These are phyloP conservation scores for Pachycephus smyrnensis DNA, from an alignment of 2,888 invertebrate species.

Conservation along the genomic window DNA sequence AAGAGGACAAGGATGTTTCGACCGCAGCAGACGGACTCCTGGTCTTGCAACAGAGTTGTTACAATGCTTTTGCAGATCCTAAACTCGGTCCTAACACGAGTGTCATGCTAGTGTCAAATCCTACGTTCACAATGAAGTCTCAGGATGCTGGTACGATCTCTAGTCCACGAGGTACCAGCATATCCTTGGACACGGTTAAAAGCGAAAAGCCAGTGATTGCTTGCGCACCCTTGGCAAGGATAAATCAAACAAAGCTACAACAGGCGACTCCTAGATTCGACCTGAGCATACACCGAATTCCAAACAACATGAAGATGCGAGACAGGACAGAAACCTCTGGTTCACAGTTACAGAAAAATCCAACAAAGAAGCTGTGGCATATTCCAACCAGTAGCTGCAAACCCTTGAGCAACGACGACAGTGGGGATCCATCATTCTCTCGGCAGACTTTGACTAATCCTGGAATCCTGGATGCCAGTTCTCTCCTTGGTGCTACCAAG, in stretches of 20 bases:
- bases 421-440: not conserved
- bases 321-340: not conserved
- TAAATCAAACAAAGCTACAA: not conserved
- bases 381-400: not conserved
- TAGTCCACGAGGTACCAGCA: not conserved
- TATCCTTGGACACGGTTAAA: not conserved
- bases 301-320: not conserved
- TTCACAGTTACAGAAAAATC: not conserved
- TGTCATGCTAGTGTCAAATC: conserved; percentile 16
- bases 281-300: not conserved
- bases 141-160: not conserved
- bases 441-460: not conserved
- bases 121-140: not conserved
- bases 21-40: conserved; percentile 38
- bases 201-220: not conserved
- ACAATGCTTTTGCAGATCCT: conserved; percentile 33
- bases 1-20: conserved; percentile 36
- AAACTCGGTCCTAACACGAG: conserved; percentile 27
- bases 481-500: not conserved
- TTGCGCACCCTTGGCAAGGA: not conserved
- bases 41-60: conserved; percentile 38
- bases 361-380: not conserved
- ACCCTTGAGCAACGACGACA: not conserved
- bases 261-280: not conserved
- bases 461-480: not conserved